A percentile compares a stretch with the other conserved stretches of the same genome.
These are phyloP conservation scores for Cisticola juncidis DNA, from an alignment of 2,113 vertebrate genomes.

Conservation along the genomic window DNA sequence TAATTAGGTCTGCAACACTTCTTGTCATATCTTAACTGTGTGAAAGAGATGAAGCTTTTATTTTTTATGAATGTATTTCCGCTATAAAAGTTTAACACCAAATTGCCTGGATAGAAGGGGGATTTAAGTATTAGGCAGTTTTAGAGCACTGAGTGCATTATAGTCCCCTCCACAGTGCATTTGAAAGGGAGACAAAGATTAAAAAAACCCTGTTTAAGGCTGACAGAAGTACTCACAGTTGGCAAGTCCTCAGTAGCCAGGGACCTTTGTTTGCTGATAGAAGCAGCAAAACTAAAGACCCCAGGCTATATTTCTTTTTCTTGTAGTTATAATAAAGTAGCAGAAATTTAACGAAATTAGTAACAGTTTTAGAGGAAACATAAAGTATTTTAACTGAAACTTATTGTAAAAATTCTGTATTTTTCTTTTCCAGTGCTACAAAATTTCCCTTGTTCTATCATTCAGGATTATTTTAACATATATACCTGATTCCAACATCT, in stretches of 20 bases:
- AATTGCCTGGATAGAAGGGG: background rate
- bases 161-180: background rate
- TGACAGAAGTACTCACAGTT: background rate
- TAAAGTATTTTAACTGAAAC: background rate
- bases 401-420: background rate
- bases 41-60: background rate
- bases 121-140: background rate
- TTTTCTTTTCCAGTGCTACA: background rate
- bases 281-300: background rate
- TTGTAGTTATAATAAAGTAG: background rate
- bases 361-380: background rate
- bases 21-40: background rate
- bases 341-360: rapidly evolving
- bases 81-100: background rate
- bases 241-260: background rate
- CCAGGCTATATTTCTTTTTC: background rate
- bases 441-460: background rate
- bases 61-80: background rate
- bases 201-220: background rate
- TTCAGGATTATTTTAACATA: background rate
- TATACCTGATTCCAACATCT: background rate
- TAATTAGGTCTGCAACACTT: background rate
- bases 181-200: background rate
- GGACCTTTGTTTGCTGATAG: background rate
- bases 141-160: background rate